Conservation (phyloP, 1,140 invertebrate genomes). For the Planococcus citri region DNA sequence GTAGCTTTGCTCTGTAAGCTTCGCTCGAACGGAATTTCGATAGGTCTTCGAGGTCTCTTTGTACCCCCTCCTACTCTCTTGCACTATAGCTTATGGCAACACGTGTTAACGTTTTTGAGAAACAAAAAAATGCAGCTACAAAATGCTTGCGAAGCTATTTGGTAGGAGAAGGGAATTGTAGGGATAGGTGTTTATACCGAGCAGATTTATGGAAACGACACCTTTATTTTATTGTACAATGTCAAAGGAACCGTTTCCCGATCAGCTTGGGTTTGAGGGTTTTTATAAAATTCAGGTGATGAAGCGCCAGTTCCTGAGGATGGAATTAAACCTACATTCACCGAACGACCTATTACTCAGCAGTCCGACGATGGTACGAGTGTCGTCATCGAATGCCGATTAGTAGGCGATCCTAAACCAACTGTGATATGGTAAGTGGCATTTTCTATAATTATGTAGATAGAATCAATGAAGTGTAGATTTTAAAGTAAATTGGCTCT, state of each 20-base stretch:
- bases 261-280: conserved; percentile 24
- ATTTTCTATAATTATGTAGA: not conserved
- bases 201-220: not conserved
- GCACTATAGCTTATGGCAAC: not conserved
- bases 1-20: conserved; percentile 6
- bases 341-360: conserved; percentile 86
- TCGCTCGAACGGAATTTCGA: not conserved
- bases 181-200: not conserved
- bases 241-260: not conserved
- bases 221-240: not conserved
- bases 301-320: conserved; percentile 78
- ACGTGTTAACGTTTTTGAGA: not conserved
- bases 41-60: not conserved
- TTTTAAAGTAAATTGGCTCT: not conserved
- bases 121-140: not conserved
- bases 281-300: conserved; percentile 50
- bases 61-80: too few species aligned
- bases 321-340: conserved; percentile 88
- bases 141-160: not conserved
- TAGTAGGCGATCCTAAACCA: conserved; percentile 87
- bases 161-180: not conserved
- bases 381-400: conserved; percentile 88
- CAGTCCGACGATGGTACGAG: conserved; percentile 86
- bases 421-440: conserved; percentile 76
- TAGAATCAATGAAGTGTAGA: not conserved